Evolutionary conservation across 2,113 vertebrate species (phyloP).

Genomic region (Crypturellus undulatus): DNA sequence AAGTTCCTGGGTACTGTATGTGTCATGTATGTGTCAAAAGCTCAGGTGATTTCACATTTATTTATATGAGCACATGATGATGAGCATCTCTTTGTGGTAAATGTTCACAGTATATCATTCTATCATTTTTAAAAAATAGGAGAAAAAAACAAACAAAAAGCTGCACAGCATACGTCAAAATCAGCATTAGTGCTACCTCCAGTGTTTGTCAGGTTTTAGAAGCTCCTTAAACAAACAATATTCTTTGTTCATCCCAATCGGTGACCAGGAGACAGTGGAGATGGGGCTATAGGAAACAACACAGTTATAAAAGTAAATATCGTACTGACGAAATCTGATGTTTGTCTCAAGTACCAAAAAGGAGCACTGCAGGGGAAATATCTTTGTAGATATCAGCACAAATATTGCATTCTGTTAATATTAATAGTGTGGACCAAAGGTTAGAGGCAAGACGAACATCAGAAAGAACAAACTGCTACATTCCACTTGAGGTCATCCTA

Average conservation of each 20-base stretch:
- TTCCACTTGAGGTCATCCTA: neutral
- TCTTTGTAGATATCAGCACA: slow-evolving; percentile 47
- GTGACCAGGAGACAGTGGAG: neutral
- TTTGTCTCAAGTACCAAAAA: neutral
- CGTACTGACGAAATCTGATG: slow-evolving; percentile 29
- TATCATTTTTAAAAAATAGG: neutral
- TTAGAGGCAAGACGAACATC: neutral
- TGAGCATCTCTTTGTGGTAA: neutral
- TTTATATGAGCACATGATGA: neutral
- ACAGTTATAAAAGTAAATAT: slow-evolving; percentile 22
- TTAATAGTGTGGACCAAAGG: slow-evolving; percentile 48
- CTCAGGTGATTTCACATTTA: neutral
- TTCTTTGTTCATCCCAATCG: neutral
- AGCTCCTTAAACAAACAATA: neutral
- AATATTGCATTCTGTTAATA: slow-evolving; percentile 66
- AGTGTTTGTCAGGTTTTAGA: neutral
- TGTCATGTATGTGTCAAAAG: neutral
- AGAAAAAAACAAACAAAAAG: neutral
- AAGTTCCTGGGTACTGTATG: neutral
- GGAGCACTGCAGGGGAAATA: slow-evolving; percentile 12
- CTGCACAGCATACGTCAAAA: neutral
- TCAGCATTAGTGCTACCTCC: neutral
- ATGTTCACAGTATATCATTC: neutral
- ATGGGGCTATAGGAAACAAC: neutral
- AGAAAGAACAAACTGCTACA: neutral